Conservation (phyloP, 2,888 invertebrate genomes). For the Vanessa cardui region DNA sequence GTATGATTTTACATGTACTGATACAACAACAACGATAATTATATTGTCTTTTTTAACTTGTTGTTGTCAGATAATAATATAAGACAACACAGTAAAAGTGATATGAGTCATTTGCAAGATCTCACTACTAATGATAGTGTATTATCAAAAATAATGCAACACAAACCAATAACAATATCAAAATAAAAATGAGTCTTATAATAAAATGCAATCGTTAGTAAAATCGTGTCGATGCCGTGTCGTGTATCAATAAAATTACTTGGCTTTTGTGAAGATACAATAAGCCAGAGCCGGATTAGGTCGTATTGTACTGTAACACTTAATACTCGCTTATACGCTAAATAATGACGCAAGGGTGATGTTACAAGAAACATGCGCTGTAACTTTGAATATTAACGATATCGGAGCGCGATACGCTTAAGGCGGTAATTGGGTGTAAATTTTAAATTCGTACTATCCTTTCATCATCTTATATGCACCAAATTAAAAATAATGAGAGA, state of each 20-base stretch:
- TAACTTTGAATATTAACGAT: constrained; percentile 5
- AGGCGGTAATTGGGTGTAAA: constrained; percentile 4
- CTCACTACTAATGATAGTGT: too few relatives aligned
- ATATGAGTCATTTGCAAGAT: too few relatives aligned
- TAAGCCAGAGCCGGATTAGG: constrained; percentile 35
- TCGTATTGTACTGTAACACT: constrained; percentile 37
- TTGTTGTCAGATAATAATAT: too few relatives aligned
- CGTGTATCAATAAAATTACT: constrained; percentile 3
- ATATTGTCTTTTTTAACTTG: too few relatives aligned
- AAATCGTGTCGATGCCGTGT: background rate
- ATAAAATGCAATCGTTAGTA: background rate
- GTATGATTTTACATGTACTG: too few relatives aligned
- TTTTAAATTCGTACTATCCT: background rate
- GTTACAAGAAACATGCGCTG: constrained; percentile 28
- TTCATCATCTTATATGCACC: too few relatives aligned
- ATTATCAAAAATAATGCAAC: too few relatives aligned
- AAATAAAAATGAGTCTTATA: too few relatives aligned
- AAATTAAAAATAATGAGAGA: too few relatives aligned
- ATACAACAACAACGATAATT: too few relatives aligned
- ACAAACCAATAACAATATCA: too few relatives aligned
- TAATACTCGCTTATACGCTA: constrained; percentile 34
- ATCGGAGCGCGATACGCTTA: background rate
- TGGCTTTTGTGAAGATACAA: constrained; percentile 35
- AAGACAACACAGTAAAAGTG: too few relatives aligned
- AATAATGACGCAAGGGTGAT: constrained; percentile 33